A percentile compares a stretch with the other conserved stretches of the same genome.
Evolutionary conservation across 1,140 invertebrate genomes (phyloP).

Genomic region (Magallana gigas): DNA sequence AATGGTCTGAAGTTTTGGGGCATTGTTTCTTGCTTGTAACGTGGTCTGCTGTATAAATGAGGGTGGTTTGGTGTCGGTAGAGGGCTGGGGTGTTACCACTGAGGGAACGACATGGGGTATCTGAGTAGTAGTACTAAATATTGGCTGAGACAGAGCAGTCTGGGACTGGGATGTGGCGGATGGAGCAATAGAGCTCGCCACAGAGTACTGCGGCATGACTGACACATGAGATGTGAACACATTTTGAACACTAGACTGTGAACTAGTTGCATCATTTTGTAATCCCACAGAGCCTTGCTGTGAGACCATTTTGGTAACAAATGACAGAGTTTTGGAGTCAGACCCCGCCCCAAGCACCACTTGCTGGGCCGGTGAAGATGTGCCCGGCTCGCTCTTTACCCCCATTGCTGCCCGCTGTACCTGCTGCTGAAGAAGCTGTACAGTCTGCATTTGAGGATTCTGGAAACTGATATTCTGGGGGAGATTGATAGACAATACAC

Average conservation of each 20-base stretch:
- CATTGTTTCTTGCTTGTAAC: constrained; percentile 55
- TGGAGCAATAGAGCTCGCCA: not conserved
- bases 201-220: not conserved
- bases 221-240: constrained; percentile 10
- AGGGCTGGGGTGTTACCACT: not conserved
- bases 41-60: constrained; percentile 40
- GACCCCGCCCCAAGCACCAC: not conserved
- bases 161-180: constrained; percentile 23
- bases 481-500: constrained; percentile 67
- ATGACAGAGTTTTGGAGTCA: constrained; percentile 33
- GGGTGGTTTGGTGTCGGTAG: constrained; percentile 26
- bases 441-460: constrained; percentile 53
- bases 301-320: constrained; percentile 42
- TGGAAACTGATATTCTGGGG: constrained; percentile 57
- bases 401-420: constrained; percentile 60
- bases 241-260: constrained; percentile 12
- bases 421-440: constrained; percentile 67
- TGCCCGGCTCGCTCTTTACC: not conserved
- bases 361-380: not conserved
- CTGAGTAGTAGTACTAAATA: constrained; percentile 12
- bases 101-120: constrained; percentile 43
- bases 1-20: constrained; percentile 55
- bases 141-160: constrained; percentile 25
- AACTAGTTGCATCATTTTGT: constrained; percentile 1
- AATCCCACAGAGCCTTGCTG: constrained; percentile 1